A percentile compares a stretch with the other conserved stretches of the same genome.
These are phyloP conservation scores for Sander lucioperca DNA, from an alignment of 2,113 vertebrate species.

Conservation along the genomic window DNA sequence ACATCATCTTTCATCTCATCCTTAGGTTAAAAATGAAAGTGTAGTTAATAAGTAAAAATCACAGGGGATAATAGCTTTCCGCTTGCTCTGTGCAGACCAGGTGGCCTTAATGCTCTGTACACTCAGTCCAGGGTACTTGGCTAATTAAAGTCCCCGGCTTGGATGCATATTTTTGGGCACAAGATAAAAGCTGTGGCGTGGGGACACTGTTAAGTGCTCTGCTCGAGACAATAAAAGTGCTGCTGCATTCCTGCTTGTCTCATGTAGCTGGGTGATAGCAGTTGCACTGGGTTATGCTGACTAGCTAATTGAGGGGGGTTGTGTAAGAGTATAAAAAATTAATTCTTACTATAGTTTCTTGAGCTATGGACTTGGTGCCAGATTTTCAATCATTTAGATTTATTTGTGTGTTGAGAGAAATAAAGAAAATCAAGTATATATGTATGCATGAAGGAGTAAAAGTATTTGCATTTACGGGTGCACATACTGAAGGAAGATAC, in stretches of 20 bases:
- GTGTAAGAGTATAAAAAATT: constrained; percentile 60
- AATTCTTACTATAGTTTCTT: constrained; percentile 26
- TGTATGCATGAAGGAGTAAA: constrained; percentile 4
- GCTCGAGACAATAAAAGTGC: constrained; percentile 46
- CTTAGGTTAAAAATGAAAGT: constrained; percentile 22
- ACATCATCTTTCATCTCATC: constrained; percentile 1
- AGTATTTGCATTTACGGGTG: background rate
- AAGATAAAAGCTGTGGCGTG: constrained; percentile 35
- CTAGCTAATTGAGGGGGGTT: constrained; percentile 25
- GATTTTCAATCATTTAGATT: constrained; percentile 16
- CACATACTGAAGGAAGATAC: background rate
- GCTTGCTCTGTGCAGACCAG: constrained; percentile 12
- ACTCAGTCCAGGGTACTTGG: background rate
- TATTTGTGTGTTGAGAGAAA: background rate
- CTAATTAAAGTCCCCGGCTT: constrained; percentile 52
- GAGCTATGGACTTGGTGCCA: background rate
- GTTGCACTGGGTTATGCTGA: constrained; percentile 25
- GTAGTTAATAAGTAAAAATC: constrained; percentile 42
- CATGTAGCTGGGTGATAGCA: constrained; percentile 24
- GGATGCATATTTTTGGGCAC: constrained; percentile 50
- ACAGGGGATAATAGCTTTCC: constrained; percentile 14
- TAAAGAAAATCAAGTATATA: background rate
- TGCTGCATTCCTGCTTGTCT: constrained; percentile 45
- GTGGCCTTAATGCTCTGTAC: constrained; percentile 30
- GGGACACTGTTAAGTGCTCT: constrained; percentile 35